Evolutionary conservation across 2,888 invertebrate genomes (phyloP), one percentile per base, ranked within the genome.

Genomic region (Drosophila atripex): DNA sequence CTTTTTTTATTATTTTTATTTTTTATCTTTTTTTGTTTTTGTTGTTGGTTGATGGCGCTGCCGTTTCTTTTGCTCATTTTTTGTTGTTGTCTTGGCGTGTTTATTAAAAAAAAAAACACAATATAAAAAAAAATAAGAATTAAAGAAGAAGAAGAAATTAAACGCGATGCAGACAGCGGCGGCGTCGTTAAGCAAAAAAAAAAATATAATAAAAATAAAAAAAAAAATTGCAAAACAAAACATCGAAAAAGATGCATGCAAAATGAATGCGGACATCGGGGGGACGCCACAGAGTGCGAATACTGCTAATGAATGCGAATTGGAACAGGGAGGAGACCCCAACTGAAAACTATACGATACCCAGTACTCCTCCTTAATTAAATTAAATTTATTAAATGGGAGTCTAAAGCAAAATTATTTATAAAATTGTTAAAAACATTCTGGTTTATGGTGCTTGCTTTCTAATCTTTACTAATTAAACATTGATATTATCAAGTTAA

Each of bases 261-360:
- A 77, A 72, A 65, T 68, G 51, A 50, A 55, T 60, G 41, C 60
- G 54, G 56, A 53, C 46, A 59, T 64, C 25, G 28, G 35, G 58
- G 61, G 30, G 52, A 70, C 56, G 63, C 21, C 51, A 58, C 18
- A 69, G 60, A 71, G 71, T 59, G 70, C 77, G 71, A 75, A 82
- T 78, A 78, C 69, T 55, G 79, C 79, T 82, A 85, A 80, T 80
- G 73, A 80, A 82, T 77, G 79, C 75, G 71, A 86, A 86, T 76
- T 78, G 82, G 70, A 69, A 80, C 57, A 74, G 52, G 59, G 58
- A 55, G 54, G 18, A 14, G 30, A 52, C 71, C 60, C 49, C 23
- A 46, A 49, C 30, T 52, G 54, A 49, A 63, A 5, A 45, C 23
- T 18, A 12, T 12, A 21, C 1, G 21, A 43, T 43, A 43, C 43